Conservation (phyloP, 1,140 invertebrate species). For the Idris sp. region DNA sequence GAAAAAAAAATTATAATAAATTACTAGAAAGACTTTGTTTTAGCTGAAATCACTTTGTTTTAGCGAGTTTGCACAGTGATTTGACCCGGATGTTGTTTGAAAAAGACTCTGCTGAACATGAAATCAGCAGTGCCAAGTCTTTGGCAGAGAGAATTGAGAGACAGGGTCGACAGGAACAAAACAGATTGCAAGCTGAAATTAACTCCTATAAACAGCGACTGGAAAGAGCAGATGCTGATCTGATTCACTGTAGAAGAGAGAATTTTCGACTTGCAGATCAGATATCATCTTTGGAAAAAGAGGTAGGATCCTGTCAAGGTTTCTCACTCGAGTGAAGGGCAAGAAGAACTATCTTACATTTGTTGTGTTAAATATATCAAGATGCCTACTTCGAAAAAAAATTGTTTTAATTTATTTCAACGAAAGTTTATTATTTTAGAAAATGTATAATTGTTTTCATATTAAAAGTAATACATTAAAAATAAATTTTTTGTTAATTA, state of each 20-base stretch:
- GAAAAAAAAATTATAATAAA: too few species aligned
- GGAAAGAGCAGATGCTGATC: conserved; percentile 87
- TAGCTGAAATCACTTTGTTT: conserved; percentile 23
- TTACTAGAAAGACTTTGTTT: too few species aligned
- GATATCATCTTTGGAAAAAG: conserved; percentile 86
- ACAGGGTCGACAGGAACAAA: conserved; percentile 85
- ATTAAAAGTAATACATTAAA: too few species aligned
- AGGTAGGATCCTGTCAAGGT: too few species aligned
- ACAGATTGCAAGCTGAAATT: conserved; percentile 85
- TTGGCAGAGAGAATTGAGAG: conserved; percentile 83
- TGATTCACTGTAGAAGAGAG: conserved; percentile 86
- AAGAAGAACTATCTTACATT: too few species aligned
- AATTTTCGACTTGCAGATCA: conserved; percentile 86
- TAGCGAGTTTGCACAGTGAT: conserved; percentile 86
- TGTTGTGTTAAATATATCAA: too few species aligned
- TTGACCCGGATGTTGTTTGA: conserved; percentile 84
- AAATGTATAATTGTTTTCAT: too few species aligned
- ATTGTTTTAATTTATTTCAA: too few species aligned
- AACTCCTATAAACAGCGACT: conserved; percentile 86
- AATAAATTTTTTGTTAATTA: too few species aligned
- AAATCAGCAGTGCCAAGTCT: conserved; percentile 83
- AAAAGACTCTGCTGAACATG: conserved; percentile 86
- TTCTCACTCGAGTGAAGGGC: too few species aligned
- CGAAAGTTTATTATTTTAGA: too few species aligned
- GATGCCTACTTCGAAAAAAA: too few species aligned